phyloP scores from a whole-genome alignment of 2,888 invertebrate genomes.

The Aporophyla nigra region DNA sequence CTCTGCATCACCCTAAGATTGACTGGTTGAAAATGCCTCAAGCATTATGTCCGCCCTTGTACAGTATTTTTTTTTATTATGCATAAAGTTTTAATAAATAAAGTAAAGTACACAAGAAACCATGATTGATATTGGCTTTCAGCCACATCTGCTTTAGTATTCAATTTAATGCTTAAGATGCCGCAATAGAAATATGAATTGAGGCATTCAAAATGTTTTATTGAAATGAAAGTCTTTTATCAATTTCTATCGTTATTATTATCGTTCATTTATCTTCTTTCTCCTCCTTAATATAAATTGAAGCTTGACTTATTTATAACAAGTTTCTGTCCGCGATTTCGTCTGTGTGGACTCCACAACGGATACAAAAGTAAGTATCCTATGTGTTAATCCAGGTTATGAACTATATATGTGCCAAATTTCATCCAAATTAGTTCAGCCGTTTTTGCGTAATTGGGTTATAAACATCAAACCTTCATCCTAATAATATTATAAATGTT shows the following conservation, averaged over 20 bases:
- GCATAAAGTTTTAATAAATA: no score
- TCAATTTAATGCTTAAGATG: slow-evolving; percentile 2
- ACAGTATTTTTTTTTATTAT: no score
- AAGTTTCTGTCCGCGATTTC: no score
- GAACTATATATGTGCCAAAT: neutral
- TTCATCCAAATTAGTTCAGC: neutral
- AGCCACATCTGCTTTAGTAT: slow-evolving; percentile 9
- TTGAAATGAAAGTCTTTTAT: slow-evolving; percentile 15
- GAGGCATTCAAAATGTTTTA: neutral
- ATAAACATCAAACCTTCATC: neutral
- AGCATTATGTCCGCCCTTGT: no score
- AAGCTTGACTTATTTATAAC: neutral
- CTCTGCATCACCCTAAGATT: no score
- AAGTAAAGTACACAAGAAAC: neutral
- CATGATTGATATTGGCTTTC: slow-evolving; percentile 29
- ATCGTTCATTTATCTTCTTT: neutral
- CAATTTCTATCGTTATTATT: neutral
- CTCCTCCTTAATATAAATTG: no score
- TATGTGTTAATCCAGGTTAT: no score
- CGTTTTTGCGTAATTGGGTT: neutral
- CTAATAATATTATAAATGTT: no score
- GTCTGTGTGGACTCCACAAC: no score
- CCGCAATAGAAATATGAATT: slow-evolving; percentile 16
- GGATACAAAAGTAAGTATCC: no score
- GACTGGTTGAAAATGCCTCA: no score